phyloP scores from a whole-genome alignment of 1,140 invertebrate genomes.

The Cecropterus lyciades region DNA sequence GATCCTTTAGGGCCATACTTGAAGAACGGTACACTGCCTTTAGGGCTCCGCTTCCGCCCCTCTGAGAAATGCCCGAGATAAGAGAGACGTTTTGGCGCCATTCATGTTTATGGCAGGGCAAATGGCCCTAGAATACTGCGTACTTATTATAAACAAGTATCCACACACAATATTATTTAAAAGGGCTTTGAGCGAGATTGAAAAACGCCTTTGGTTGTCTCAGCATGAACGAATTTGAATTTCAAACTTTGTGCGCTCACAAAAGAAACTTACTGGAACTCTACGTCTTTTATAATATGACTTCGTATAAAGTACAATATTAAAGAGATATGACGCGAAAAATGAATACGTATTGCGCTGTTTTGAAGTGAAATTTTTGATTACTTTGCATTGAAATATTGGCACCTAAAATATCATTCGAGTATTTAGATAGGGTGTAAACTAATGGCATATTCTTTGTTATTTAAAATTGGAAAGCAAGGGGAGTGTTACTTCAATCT shows the following conservation, averaged over 20 bases:
- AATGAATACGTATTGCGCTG: slow-evolving; percentile 14
- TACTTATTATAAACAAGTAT: slow-evolving; percentile 81
- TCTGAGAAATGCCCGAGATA: slow-evolving; percentile 81
- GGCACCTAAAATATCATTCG: not conserved
- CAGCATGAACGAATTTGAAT: slow-evolving; percentile 34
- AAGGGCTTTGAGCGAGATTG: slow-evolving; percentile 49
- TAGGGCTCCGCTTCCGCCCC: slow-evolving; percentile 74
- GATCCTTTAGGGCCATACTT: slow-evolving; percentile 79
- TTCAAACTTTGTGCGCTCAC: slow-evolving; percentile 38
- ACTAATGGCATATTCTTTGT: slow-evolving; percentile 6
- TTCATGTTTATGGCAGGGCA: slow-evolving; percentile 81
- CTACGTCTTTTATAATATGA: slow-evolving; percentile 34
- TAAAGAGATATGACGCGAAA: slow-evolving; percentile 15
- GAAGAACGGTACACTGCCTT: slow-evolving; percentile 68
- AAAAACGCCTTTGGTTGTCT: slow-evolving; percentile 44
- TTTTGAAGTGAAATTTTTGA: not conserved
- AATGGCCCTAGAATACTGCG: slow-evolving; percentile 78
- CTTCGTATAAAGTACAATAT: slow-evolving; percentile 27
- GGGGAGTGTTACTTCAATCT: slow-evolving; percentile 61
- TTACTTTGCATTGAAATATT: not conserved
- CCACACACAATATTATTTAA: slow-evolving; percentile 65
- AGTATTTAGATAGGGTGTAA: no score
- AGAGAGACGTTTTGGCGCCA: slow-evolving; percentile 81
- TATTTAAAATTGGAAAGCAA: slow-evolving; percentile 33
- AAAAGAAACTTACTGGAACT: slow-evolving; percentile 34